Evolutionary conservation across 1,140 invertebrate genomes (phyloP).

Genomic region (Mya arenaria): DNA sequence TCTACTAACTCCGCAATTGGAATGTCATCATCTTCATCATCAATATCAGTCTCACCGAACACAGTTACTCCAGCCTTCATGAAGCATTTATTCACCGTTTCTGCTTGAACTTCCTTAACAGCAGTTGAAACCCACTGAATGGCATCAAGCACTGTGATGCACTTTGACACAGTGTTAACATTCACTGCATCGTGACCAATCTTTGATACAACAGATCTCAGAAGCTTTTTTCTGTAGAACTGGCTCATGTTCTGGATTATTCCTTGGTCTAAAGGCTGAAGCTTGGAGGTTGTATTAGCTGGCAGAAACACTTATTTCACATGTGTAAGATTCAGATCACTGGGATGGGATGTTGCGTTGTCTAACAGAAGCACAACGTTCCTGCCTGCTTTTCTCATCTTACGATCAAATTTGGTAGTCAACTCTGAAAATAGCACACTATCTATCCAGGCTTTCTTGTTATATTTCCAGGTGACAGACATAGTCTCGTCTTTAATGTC

Average conservation of each 20-base stretch:
- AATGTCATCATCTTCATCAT: slow-evolving; percentile 22
- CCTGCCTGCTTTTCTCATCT: slow-evolving; percentile 40
- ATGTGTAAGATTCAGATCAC: slow-evolving; percentile 23
- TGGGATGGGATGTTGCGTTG: slow-evolving; percentile 57
- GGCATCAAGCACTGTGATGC: slow-evolving; percentile 30
- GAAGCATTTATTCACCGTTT: slow-evolving; percentile 27
- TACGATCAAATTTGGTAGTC: slow-evolving; percentile 38
- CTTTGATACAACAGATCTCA: neutral
- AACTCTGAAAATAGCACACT: slow-evolving; percentile 48
- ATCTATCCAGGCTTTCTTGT: slow-evolving; percentile 57
- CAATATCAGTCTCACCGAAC: neutral
- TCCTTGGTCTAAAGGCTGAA: slow-evolving; percentile 24
- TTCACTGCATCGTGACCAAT: neutral
- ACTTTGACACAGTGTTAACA: slow-evolving; percentile 13
- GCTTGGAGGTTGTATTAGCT: slow-evolving; percentile 19
- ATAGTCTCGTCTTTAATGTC: slow-evolving; percentile 46
- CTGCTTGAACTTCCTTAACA: slow-evolving; percentile 13
- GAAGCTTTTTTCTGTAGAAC: slow-evolving; percentile 25
- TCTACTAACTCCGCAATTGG: slow-evolving; percentile 17
- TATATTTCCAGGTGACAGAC: slow-evolving; percentile 52
- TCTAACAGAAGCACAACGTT: slow-evolving; percentile 52
- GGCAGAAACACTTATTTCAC: slow-evolving; percentile 48
- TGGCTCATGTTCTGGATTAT: slow-evolving; percentile 26
- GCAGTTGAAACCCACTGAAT: neutral
- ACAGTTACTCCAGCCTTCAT: neutral